Conservation (phyloP, 2,888 invertebrate species). For the Aplocera efformata region DNA sequence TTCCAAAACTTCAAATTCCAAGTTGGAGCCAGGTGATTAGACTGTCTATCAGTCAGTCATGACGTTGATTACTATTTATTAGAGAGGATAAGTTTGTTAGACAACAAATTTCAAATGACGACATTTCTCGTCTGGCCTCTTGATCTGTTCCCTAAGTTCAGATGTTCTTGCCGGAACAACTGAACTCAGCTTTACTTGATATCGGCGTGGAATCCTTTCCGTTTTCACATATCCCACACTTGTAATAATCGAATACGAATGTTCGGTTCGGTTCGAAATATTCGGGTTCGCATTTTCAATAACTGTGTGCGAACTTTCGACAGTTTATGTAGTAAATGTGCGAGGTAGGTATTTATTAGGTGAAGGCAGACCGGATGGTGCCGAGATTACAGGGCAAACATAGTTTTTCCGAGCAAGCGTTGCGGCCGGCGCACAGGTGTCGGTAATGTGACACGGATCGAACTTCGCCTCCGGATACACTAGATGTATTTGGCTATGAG, state of each 20-base stretch:
- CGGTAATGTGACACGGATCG: conserved; percentile 64
- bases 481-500: conserved; percentile 34
- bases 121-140: too few relatives aligned
- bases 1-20: too few relatives aligned
- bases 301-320: conserved; percentile 59
- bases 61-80: too few relatives aligned
- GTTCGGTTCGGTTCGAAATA: conserved; percentile 54
- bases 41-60: too few relatives aligned
- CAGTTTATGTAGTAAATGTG: conserved; percentile 52
- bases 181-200: conserved; percentile 14
- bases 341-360: conserved; percentile 69
- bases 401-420: conserved; percentile 53
- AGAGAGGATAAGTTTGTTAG: too few relatives aligned
- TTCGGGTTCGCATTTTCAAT: conserved; percentile 56
- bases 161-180: too few relatives aligned
- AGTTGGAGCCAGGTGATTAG: too few relatives aligned
- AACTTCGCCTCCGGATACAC: conserved; percentile 48
- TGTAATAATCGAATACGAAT: conserved; percentile 34
- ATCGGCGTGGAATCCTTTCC: conserved; percentile 22
- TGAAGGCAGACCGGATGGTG: conserved; percentile 63
- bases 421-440: conserved; percentile 66
- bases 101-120: too few relatives aligned
- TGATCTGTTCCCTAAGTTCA: too few relatives aligned
- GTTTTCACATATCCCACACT: conserved; percentile 21
- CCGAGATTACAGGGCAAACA: conserved; percentile 58